Conservation (phyloP, 2,888 invertebrate genomes). For the Deilephila porcellus region DNA sequence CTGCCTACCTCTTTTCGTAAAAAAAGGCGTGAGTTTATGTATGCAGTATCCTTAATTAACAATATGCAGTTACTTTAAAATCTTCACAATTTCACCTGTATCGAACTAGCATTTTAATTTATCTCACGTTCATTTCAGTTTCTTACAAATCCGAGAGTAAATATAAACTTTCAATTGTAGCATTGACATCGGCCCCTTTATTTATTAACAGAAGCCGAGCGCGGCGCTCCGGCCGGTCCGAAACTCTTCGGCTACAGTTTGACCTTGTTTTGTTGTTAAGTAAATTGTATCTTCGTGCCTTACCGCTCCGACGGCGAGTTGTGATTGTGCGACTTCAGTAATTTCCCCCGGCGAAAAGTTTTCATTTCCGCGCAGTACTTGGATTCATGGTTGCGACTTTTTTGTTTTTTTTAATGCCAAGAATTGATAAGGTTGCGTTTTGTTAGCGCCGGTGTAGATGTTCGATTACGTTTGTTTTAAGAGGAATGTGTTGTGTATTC, state of each 20-base stretch:
- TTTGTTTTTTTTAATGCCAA: background rate
- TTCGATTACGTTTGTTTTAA: too few species aligned
- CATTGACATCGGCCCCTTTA: background rate
- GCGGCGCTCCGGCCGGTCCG: background rate
- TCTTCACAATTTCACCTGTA: too few species aligned
- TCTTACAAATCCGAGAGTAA: too few species aligned
- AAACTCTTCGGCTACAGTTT: conserved; percentile 38
- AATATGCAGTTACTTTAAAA: too few species aligned
- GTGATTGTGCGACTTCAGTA: conserved; percentile 58
- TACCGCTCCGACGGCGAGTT: conserved; percentile 46
- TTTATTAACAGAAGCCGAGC: background rate
- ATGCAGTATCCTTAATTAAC: too few species aligned
- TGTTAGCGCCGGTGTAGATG: background rate
- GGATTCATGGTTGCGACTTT: background rate
- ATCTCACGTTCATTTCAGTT: too few species aligned
- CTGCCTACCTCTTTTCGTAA: too few species aligned
- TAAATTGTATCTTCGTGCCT: conserved; percentile 43
- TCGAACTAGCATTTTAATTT: too few species aligned
- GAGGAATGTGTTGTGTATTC: too few species aligned
- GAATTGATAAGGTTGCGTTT: background rate
- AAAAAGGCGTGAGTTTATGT: too few species aligned
- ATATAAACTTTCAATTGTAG: too few species aligned
- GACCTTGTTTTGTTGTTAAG: conserved; percentile 52
- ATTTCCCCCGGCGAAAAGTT: conserved; percentile 68
- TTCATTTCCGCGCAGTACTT: conserved; percentile 42